These are phyloP conservation scores for Heliopora coerulea DNA, from an alignment of 92 coral and sea anemone genomes.

Conservation along the genomic window DNA sequence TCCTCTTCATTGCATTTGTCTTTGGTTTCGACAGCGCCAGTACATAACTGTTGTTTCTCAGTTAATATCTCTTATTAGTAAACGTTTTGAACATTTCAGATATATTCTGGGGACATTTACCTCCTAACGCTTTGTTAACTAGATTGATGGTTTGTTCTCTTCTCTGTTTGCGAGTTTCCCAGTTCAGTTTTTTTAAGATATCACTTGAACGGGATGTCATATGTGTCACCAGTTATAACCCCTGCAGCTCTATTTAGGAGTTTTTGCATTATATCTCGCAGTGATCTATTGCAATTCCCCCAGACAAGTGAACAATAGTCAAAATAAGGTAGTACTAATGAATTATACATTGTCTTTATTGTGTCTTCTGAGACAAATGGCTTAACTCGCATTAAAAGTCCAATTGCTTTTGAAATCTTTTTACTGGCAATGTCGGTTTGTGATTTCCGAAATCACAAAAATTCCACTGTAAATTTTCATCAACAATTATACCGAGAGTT, in stretches of 20 bases:
- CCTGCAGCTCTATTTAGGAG: conserved; percentile 33
- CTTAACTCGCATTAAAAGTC: not conserved
- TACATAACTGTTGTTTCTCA: not conserved
- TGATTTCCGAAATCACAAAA: too few species aligned
- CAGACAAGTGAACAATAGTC: conserved; percentile 29
- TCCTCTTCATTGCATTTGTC: conserved; percentile 21
- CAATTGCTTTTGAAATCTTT: conserved; percentile 23
- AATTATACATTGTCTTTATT: not conserved
- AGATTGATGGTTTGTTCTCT: conserved; percentile 1
- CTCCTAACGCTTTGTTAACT: not conserved
- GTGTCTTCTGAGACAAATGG: not conserved
- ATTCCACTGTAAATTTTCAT: conserved; percentile 14
- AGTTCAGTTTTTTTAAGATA: conserved; percentile 2
- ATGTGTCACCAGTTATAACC: conserved; percentile 9
- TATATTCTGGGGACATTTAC: not conserved
- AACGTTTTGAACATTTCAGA: not conserved
- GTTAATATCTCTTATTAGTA: not conserved
- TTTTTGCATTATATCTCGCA: conserved; percentile 21
- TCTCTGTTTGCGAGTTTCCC: conserved; percentile 9
- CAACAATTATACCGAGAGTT: conserved; percentile 17
- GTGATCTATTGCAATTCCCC: conserved; percentile 20
- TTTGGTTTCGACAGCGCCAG: conserved; percentile 18
- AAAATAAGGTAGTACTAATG: conserved; percentile 30
- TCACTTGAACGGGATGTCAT: conserved; percentile 21
- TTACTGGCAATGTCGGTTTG: not conserved